These are phyloP conservation scores for Emydoidea blandingii DNA, from an alignment of 2,797 vertebrate species.

Conservation along the genomic window DNA sequence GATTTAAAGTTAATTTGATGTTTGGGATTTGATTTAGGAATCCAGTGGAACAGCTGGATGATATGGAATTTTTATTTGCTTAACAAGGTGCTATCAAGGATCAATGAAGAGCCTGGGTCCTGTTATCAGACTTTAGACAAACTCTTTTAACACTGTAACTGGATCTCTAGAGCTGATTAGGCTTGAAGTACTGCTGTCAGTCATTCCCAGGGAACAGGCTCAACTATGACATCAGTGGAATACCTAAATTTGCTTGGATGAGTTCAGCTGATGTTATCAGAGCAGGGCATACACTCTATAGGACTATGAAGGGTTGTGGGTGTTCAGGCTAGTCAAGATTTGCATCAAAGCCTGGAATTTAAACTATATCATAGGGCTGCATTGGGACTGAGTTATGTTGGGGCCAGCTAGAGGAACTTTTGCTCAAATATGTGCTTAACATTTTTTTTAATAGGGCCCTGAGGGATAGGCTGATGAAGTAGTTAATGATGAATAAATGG, in stretches of 20 bases:
- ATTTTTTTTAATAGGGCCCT: slow-evolving; percentile 37
- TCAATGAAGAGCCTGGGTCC: neutral
- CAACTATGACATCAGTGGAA: neutral
- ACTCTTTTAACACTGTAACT: neutral
- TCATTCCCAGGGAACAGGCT: neutral
- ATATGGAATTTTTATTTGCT: neutral
- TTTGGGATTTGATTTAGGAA: neutral
- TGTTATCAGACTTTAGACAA: neutral
- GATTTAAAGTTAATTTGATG: neutral
- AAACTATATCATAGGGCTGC: neutral
- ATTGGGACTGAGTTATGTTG: neutral
- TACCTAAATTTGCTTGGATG: neutral
- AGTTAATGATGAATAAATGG: slow-evolving; percentile 18
- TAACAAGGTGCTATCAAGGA: neutral
- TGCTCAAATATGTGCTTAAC: slow-evolving; percentile 37
- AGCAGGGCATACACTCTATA: neutral
- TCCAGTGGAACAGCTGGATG: neutral
- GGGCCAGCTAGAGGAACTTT: neutral
- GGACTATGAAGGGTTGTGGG: neutral
- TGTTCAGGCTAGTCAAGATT: neutral
- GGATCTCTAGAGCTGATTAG: slow-evolving; percentile 10
- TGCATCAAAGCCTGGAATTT: neutral
- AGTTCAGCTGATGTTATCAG: neutral
- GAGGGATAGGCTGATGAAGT: slow-evolving; percentile 15
- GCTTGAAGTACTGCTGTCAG: neutral